Conservation (phyloP, 2,113 vertebrate species). For the Nerophis lumbriciformis region DNA sequence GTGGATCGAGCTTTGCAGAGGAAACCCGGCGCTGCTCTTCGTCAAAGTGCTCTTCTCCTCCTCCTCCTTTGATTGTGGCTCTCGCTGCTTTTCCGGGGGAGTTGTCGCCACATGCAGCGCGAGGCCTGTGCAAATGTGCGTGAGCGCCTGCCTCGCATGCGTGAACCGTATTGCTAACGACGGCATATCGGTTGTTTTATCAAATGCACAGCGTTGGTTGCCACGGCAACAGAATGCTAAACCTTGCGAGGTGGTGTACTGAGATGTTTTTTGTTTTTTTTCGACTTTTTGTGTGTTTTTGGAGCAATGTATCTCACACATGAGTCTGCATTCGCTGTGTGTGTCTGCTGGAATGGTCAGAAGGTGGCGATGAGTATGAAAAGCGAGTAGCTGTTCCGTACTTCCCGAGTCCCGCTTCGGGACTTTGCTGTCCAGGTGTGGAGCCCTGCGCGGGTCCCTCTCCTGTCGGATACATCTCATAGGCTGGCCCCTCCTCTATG, state of each 20-base stretch:
- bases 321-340: conserved; percentile 98
- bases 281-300: conserved; percentile 12
- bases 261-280: not conserved
- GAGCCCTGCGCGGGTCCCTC: conserved; percentile 64
- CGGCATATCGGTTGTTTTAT: conserved; percentile 14
- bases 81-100: conserved; percentile 36
- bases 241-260: not conserved
- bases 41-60: conserved; percentile 34
- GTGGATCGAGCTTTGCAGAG: conserved; percentile 2
- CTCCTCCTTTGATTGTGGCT: conserved; percentile 48
- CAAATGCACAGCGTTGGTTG: conserved; percentile 26
- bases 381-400: conserved; percentile 80
- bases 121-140: conserved; percentile 9
- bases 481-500: conserved; percentile 70
- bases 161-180: conserved; percentile 46
- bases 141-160: conserved; percentile 6
- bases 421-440: conserved; percentile 47
- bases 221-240: conserved; percentile 18
- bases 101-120: conserved; percentile 6
- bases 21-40: conserved; percentile 10
- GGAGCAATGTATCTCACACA: conserved; percentile 70
- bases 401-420: conserved; percentile 74
- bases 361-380: conserved; percentile 89
- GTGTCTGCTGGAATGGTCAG: conserved; percentile 88
- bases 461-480: conserved; percentile 76